phyloP scores from a whole-genome alignment of 2,113 vertebrate genomes.

The Peromyscus polionotus region DNA sequence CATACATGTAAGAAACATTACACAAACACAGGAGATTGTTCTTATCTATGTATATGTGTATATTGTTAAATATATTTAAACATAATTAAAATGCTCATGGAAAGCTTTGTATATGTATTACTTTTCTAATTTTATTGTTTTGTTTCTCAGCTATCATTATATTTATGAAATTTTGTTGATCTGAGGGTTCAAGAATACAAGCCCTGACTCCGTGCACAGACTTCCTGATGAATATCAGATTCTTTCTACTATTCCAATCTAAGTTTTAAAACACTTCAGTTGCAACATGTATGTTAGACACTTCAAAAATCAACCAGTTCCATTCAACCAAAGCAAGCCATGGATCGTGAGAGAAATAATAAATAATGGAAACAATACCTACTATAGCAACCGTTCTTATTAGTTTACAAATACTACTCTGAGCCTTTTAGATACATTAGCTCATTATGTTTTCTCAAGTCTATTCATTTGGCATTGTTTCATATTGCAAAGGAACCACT shows the following conservation, averaged over 20 bases:
- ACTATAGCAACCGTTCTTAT: not conserved
- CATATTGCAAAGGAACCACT: not conserved
- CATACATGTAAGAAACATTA: not conserved
- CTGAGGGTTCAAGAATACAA: not conserved
- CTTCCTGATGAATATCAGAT: not conserved
- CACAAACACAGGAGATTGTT: not conserved
- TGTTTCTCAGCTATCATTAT: not conserved
- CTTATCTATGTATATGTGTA: too few relatives aligned
- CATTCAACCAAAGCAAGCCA: not conserved
- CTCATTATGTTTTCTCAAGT: not conserved
- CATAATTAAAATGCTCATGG: not conserved
- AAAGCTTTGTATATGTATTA: not conserved
- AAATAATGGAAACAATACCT: slow-evolving; percentile 18
- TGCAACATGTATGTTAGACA: not conserved
- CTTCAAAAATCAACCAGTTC: not conserved
- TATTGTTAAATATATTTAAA: not conserved
- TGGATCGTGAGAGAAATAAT: not conserved
- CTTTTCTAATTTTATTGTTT: slow-evolving; percentile 7
- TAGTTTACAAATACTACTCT: not conserved
- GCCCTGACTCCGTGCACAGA: not conserved
- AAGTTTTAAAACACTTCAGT: not conserved
- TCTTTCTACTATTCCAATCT: not conserved
- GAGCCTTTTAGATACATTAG: not conserved
- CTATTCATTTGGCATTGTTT: not conserved
- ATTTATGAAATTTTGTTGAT: not conserved